These are phyloP conservation scores for Philypnodon macrostomus DNA, from an alignment of 2,797 vertebrate species.

Conservation along the genomic window DNA sequence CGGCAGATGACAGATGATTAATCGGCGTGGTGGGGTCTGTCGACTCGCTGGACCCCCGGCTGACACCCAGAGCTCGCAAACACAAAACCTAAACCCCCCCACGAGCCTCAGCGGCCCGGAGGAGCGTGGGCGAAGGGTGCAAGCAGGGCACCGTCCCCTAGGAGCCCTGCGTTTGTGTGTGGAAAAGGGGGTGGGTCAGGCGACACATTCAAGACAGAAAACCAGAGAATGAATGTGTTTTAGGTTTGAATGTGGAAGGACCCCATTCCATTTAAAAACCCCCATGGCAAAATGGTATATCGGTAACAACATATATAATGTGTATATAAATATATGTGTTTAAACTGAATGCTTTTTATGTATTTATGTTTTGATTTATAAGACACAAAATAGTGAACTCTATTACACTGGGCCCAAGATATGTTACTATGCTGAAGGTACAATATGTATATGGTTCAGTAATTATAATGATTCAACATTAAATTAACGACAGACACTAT, in stretches of 20 bases:
- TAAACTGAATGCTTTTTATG: too few species aligned
- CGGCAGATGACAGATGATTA: slow-evolving; percentile 71
- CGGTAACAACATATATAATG: too few species aligned
- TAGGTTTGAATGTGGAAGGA: slow-evolving; percentile 8
- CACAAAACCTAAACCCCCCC: slow-evolving; percentile 65
- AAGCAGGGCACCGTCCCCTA: slow-evolving; percentile 61
- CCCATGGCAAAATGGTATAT: too few species aligned
- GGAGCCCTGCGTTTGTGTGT: slow-evolving; percentile 36
- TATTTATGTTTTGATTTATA: too few species aligned
- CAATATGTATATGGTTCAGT: too few species aligned
- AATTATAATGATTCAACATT: too few species aligned
- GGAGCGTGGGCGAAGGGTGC: slow-evolving; percentile 73
- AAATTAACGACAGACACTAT: too few species aligned
- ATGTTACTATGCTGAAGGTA: too few species aligned
- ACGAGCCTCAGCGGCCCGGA: slow-evolving; percentile 41
- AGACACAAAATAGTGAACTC: too few species aligned
- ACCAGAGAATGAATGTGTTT: slow-evolving; percentile 24
- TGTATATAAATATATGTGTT: too few species aligned
- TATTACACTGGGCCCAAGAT: too few species aligned
- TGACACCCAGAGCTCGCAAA: slow-evolving; percentile 55
- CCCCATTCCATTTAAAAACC: not conserved
- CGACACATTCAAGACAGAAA: slow-evolving; percentile 17
- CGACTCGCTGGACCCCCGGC: slow-evolving; percentile 57
- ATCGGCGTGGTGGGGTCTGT: slow-evolving; percentile 62
- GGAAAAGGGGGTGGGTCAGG: slow-evolving; percentile 21